A percentile compares a stretch with the other conserved stretches of the same genome.
phyloP scores from a whole-genome alignment of 2,113 vertebrate genomes.

The Hemibagrus wyckioides region DNA sequence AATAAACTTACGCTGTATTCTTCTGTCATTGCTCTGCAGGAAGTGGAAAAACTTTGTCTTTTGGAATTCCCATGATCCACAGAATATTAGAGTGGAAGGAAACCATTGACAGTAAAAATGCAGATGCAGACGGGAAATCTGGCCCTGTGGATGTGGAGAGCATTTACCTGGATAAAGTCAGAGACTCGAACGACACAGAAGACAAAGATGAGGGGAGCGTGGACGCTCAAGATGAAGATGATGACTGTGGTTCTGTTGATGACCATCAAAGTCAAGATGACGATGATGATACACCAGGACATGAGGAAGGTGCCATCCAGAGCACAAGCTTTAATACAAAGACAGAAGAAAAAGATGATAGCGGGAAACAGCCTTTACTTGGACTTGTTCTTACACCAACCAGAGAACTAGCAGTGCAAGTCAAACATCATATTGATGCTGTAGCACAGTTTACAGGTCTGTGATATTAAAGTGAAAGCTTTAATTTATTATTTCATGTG shows the following conservation, averaged over 20 bases:
- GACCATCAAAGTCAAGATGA: constrained; percentile 17
- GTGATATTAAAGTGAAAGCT: background rate
- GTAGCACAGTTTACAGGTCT: constrained; percentile 87
- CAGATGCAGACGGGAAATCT: background rate
- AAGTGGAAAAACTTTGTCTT: constrained; percentile 94
- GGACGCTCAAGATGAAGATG: background rate
- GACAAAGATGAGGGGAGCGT: constrained; percentile 21
- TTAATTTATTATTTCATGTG: background rate
- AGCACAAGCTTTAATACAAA: constrained; percentile 58
- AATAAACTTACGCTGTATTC: background rate
- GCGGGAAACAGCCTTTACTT: constrained; percentile 76
- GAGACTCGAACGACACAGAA: background rate
- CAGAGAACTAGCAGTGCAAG: constrained; percentile 93
- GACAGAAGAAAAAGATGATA: background rate
- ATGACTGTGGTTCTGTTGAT: background rate
- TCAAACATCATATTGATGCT: constrained; percentile 94
- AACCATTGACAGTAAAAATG: constrained; percentile 47
- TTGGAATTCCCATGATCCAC: constrained; percentile 96
- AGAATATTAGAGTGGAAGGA: constrained; percentile 85
- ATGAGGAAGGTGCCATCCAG: constrained; percentile 59
- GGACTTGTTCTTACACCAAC: constrained; percentile 93
- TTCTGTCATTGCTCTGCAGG: constrained; percentile 68
- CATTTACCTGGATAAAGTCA: constrained; percentile 52
- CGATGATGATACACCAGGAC: constrained; percentile 48
- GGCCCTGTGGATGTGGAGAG: constrained; percentile 53